Conservation (phyloP, 2,113 vertebrate species). For the Marmota flaviventris region DNA sequence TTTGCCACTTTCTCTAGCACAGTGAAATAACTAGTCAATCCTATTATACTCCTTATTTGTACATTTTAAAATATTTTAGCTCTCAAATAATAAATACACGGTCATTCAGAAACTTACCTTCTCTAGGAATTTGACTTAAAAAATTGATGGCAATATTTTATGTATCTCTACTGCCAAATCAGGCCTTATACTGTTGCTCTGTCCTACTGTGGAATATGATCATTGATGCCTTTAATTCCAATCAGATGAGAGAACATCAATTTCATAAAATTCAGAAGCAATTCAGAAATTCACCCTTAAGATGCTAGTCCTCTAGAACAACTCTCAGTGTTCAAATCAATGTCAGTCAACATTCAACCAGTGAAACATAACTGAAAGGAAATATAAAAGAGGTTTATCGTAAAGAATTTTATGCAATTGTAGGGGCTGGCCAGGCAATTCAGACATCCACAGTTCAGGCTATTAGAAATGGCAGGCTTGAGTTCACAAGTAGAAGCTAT, state of each 20-base stretch:
- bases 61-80: background rate
- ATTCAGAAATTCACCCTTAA: background rate
- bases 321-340: background rate
- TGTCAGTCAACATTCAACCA: background rate
- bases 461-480: background rate
- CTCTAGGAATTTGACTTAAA: background rate
- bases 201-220: background rate
- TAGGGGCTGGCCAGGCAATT: background rate
- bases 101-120: background rate
- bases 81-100: background rate
- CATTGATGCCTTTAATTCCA: background rate
- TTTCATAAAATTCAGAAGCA: background rate
- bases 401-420: background rate
- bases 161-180: background rate
- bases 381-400: background rate
- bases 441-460: background rate
- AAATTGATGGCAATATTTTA: background rate
- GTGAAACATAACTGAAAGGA: background rate
- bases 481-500: background rate
- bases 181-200: background rate
- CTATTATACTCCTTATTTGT: background rate
- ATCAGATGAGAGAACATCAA: background rate
- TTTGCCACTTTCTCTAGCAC: background rate
- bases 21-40: background rate
- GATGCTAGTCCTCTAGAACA: background rate